Base-by-base conservation (phyloP, 1,140 invertebrate genomes). In the Diuraphis noxia region DNA sequence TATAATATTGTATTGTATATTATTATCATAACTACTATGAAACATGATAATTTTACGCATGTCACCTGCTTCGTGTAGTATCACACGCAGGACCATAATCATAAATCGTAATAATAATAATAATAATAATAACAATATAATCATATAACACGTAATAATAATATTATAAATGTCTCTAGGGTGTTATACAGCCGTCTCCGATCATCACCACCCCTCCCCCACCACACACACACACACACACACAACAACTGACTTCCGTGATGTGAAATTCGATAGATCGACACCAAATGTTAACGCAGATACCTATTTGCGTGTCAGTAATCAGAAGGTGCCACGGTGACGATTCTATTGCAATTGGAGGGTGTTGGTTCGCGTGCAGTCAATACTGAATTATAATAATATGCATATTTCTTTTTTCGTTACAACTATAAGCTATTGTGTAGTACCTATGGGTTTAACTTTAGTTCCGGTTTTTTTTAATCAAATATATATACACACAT, bases 91-190 rank as follows among this genome's bases (percentile, higher is more conserved):
- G 38, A 41, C 36, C 25, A 82, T 82, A 43, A 82, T 43, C 79
- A 30, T 82, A 82, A 82, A 43, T 82, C 25, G 40, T 82, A 82
- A 82, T 19, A 41, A 41, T 82, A n/a, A n/a, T 63, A 63, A 82
- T 82, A 40, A 38, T 82, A 82, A 82, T n/a, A 41, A 41, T 82
- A 72, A 72, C n/a, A 72, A 72, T 30, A 56, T 72, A 72, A 81
- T 81, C 40, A 40, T 41, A 82, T n/a, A 40, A 41, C 38, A 25
- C 81, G 81, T 82, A 19, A n/a, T 43, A 19, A 17, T 82, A 30
- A 82, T 82, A 82, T 41, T 82, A 30, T 82, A 82, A 41, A 41
- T 30, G 81, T 82, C 81, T 82, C 81, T 40, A 25, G 81, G 40
- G 81, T 43, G 81, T 41, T 72, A 17, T 72, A 72, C 30, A n/a